Percentiles rank a stretch among this genome's conserved stretches.
These are phyloP conservation scores for Rhizoglyphus robini DNA, from an alignment of 1,140 invertebrate genomes.

Conservation along the genomic window DNA sequence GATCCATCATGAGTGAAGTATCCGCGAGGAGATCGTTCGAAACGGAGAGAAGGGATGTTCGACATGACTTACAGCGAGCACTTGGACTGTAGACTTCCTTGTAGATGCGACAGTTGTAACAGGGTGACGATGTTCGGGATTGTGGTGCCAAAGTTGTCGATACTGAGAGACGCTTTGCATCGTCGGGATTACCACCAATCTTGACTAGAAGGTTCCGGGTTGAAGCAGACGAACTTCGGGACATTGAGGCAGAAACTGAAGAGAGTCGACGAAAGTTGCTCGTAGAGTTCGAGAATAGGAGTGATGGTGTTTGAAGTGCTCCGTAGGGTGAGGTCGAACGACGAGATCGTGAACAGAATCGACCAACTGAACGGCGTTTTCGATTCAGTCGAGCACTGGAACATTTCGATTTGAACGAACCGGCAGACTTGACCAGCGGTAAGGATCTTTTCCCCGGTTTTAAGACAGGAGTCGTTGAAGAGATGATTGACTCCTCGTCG, in stretches of 20 bases:
- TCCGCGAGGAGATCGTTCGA: not conserved
- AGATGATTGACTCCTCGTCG: conserved; percentile 18
- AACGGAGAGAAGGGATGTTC: not conserved
- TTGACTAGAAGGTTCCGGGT: conserved; percentile 11
- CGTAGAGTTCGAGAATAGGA: not conserved
- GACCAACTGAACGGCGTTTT: conserved; percentile 2
- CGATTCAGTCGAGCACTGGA: not conserved
- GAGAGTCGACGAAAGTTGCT: not conserved
- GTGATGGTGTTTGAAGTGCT: not conserved
- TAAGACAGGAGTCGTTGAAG: not conserved
- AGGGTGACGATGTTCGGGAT: not conserved
- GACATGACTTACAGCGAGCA: conserved; percentile 9
- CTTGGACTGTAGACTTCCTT: conserved; percentile 15
- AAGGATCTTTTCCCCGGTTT: not conserved
- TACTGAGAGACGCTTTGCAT: not conserved
- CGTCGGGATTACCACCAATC: not conserved
- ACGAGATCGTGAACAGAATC: conserved; percentile 1
- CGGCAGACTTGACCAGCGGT: not conserved
- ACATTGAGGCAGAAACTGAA: conserved; percentile 4
- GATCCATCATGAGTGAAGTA: not conserved
- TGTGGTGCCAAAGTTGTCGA: conserved; percentile 1
- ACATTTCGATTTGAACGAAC: not conserved
- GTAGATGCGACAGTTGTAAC: conserved; percentile 18
- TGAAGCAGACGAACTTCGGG: not conserved
- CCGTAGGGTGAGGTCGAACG: not conserved